Conservation (phyloP, 2,797 vertebrate species). For the Brachyrhaphis roseni region DNA sequence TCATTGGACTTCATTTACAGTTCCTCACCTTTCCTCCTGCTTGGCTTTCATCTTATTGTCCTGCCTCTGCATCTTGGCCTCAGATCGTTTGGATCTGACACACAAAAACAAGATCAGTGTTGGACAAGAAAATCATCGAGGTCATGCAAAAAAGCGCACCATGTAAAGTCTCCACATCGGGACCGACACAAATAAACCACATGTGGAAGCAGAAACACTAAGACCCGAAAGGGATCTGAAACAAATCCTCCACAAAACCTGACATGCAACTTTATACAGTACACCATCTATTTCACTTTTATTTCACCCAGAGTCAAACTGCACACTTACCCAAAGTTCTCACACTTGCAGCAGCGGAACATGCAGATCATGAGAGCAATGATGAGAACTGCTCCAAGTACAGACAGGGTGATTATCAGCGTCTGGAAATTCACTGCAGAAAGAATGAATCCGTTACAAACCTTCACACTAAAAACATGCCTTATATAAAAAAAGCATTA, state of each 20-base stretch:
- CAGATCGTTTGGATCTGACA: conserved; percentile 74
- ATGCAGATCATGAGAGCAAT: conserved; percentile 85
- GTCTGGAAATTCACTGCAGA: conserved; percentile 92
- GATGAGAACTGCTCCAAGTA: conserved; percentile 84
- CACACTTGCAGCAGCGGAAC: conserved; percentile 91
- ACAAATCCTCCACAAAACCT: background rate
- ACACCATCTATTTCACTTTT: too few relatives aligned
- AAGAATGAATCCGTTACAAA: conserved; percentile 5
- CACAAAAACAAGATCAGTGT: conserved; percentile 32
- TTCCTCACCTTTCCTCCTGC: conserved; percentile 90
- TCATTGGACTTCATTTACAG: background rate
- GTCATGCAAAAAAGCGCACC: background rate
- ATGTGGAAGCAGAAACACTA: conserved; percentile 2
- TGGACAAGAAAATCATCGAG: background rate
- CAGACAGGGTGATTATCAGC: conserved; percentile 89
- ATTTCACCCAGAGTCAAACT: background rate
- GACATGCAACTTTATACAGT: background rate
- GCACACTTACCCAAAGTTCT: conserved; percentile 83
- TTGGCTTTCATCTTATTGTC: conserved; percentile 81
- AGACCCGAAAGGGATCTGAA: background rate
- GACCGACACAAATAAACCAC: background rate
- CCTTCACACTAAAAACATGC: background rate
- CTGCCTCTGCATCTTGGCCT: conserved; percentile 82
- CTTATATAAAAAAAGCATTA: background rate
- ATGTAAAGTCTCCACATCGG: background rate